Conservation (phyloP, 2,113 vertebrate species). For the Apaloderma vittatum region DNA sequence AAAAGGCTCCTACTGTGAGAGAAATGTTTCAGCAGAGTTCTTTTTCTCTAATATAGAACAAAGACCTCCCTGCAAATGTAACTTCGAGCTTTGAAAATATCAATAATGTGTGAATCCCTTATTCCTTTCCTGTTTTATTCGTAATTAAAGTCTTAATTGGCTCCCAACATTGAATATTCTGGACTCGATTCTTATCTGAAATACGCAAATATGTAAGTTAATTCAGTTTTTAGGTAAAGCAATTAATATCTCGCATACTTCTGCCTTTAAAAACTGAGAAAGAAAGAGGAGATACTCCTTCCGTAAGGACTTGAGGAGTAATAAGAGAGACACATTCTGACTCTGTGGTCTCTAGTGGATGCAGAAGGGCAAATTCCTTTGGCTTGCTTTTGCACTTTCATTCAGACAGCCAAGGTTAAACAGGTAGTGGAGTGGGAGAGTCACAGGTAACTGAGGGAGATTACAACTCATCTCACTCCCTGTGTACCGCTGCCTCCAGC, state of each 20-base stretch:
- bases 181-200: neutral
- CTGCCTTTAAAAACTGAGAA: neutral
- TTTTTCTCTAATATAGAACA: slow-evolving; percentile 19
- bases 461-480: neutral
- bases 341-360: neutral
- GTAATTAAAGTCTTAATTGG: slow-evolving; percentile 28
- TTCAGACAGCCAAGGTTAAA: neutral
- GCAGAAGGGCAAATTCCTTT: neutral
- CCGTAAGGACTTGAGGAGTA: neutral
- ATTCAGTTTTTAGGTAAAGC: neutral
- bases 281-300: neutral
- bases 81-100: slow-evolving; percentile 14
- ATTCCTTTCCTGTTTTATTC: slow-evolving; percentile 14
- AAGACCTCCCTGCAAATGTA: slow-evolving; percentile 23
- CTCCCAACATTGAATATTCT: neutral
- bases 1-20: slow-evolving; percentile 49
- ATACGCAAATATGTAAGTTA: neutral
- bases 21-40: slow-evolving; percentile 36
- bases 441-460: neutral
- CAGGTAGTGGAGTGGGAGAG: neutral
- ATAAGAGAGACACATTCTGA: too few relatives aligned
- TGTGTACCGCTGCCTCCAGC: neutral
- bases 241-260: neutral
- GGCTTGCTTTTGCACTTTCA: neutral
- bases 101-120: neutral